Evolutionary conservation across 2,113 vertebrate genomes (phyloP).

Genomic region (Myotis lucifugus): DNA sequence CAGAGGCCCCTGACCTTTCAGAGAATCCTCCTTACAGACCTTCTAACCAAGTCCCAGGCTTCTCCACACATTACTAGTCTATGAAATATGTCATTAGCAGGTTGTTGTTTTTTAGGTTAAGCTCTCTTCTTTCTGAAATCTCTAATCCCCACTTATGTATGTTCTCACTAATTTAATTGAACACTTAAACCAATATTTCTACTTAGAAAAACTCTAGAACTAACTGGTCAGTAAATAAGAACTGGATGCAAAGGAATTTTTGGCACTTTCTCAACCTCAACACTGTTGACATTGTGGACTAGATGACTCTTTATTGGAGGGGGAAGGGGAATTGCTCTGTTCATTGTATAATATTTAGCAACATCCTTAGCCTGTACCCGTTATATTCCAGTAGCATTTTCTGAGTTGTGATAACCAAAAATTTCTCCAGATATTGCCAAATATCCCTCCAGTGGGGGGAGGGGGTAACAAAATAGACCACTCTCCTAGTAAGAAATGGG

Average conservation of each 20-base stretch:
- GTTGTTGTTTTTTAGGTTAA: not conserved
- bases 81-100: no score
- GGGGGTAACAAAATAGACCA: not conserved
- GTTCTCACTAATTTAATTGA: not conserved
- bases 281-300: not conserved
- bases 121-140: slow-evolving; percentile 4
- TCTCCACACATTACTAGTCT: no score
- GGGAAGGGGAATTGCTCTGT: fast-evolving
- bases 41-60: no score
- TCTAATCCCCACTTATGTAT: not conserved
- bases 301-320: not conserved
- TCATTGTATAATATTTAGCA: not conserved
- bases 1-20: no score
- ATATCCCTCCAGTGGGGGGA: not conserved
- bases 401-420: not conserved
- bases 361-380: not conserved
- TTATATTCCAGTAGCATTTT: not conserved
- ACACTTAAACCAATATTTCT: not conserved
- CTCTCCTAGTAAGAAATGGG: not conserved
- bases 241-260: not conserved
- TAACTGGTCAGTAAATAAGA: not conserved
- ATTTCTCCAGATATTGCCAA: not conserved
- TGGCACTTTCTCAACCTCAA: not conserved
- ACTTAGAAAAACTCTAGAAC: not conserved
- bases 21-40: no score